Conservation (phyloP, 2,888 invertebrate genomes). For the Amitus sp. region DNA sequence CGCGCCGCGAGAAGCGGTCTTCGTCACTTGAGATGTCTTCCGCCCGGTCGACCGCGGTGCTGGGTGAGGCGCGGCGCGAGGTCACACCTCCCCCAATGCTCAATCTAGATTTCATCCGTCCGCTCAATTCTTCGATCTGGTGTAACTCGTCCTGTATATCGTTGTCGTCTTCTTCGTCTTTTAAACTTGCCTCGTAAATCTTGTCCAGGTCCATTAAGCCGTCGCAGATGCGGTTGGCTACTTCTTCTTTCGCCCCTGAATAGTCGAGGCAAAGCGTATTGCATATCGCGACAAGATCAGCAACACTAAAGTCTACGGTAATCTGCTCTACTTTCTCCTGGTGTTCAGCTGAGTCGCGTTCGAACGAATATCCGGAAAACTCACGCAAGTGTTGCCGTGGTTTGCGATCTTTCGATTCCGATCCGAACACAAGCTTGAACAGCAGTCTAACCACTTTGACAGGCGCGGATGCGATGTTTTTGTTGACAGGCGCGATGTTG, state of each 20-base stretch:
- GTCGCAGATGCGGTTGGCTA: constrained; percentile 8
- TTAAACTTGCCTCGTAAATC: too few relatives aligned
- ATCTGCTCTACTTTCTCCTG: constrained; percentile 15
- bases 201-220: constrained; percentile 13
- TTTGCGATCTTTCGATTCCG: constrained; percentile 16
- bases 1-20: too few relatives aligned
- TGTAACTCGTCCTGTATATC: too few relatives aligned
- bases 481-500: constrained; percentile 8
- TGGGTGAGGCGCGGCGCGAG: too few relatives aligned
- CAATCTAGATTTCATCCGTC: too few relatives aligned
- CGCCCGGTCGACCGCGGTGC: too few relatives aligned
- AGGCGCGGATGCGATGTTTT: constrained; percentile 9
- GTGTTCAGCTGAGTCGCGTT: constrained; percentile 10
- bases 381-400: constrained; percentile 22
- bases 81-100: too few relatives aligned
- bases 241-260: constrained; percentile 11
- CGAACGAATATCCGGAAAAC: constrained; percentile 24
- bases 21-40: too few relatives aligned
- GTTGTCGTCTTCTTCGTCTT: too few relatives aligned
- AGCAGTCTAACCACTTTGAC: constrained; percentile 1
- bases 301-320: constrained; percentile 7
- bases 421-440: constrained; percentile 20
- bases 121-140: too few relatives aligned
- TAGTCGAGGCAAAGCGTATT: constrained; percentile 26
- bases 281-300: constrained; percentile 24